Base-by-base conservation (phyloP, 2,888 invertebrate genomes). In the Peribatodes rhomboidaria region DNA sequence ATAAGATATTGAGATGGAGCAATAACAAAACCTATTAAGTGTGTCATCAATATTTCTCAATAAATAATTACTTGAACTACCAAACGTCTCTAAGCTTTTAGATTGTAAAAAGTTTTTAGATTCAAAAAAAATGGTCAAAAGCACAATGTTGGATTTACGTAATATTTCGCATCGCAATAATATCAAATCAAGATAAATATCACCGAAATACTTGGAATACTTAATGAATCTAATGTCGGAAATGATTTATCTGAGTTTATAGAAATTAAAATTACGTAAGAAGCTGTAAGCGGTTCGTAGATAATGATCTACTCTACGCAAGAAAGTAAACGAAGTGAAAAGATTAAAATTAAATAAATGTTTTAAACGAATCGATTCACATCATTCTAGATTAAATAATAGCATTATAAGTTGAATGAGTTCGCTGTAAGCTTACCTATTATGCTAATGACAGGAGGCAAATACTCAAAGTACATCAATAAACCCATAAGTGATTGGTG, bases 401-500 rank as follows among this genome's bases (percentile, higher is more conserved):
- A 13, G 16, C 42, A 61, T 65, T 60, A 49, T 58, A 37, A 53
- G 46, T n/a, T 31, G 18, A 49, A 61, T 27, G 35, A 37, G 42
- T 44, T 44, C 56, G 22, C n/a, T 20, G 46, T 42, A 22, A 60
- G 31, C 42, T 65, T 55, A n/a, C 7, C 41, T 62, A 61, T 67
- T 61, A 65, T 49, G 37, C 18, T 52, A 68, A 70, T 60, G 57
- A 58, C 33, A 50, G 41, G 16, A 57, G 52, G 33, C n/a, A 47
- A 44, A 31, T 44, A 37, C 39, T 37, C 27, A 46, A 58, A 60
- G 69, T 69, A 65, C 77, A 49, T 39, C 71, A 68, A 75, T 70
- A 71, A 74, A 74, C 65, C 71, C 78, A 75, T 83, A 83, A 86
- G 79, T 80, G 79, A 84, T 78, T 75, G 87, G 79, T 80, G 79